Evolutionary conservation across 2,113 vertebrate genomes (phyloP), one percentile per base, ranked within the genome.

Genomic region (Carassius auratus): DNA sequence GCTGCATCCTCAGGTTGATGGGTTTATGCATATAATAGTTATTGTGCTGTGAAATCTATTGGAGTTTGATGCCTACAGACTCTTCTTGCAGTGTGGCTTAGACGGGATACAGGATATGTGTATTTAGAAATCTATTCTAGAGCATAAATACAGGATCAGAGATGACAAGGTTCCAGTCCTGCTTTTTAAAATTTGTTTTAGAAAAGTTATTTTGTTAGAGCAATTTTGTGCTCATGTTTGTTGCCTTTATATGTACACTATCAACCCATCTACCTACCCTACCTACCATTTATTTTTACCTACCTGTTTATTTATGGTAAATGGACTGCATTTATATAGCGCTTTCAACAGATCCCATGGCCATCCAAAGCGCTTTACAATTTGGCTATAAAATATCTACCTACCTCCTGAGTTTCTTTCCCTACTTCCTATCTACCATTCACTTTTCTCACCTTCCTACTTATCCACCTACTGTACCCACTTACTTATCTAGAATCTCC

Each of bases 81-180:
- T 71, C 68, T 19, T 71, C 68, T 71, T 15, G 33, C 7, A 33
- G 14, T 71, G 15, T 30, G n/a, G 23, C 62, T 26, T 23, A 26
- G 38, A n/a, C 69, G 23, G 36, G 36, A 71, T 9, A 36, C 66
- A 36, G 30, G 15, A 69, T 69, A 38, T 33, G 66, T 8, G 33
- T 71, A 71, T 42, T 38, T 71, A 19, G 8, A 71, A 3, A 19
- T 33, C 66, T 69, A 33, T 69, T 71, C 26, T 14, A 14, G 64
- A 66, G 64, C 64, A 33, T 33, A 33, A 33, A 38, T 69, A 69
- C 66, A 38, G 66, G 36, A 38, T 69, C 33, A 75, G 71, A 75
- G 21, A 75, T 23, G 42, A 74, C 71, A 17, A 19, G 66, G 17
- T 1, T 69, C 30, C 0, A 19, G 33, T 69, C 15, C 33, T 9